Evolutionary conservation across 2,797 vertebrate genomes (phyloP).

Genomic region (Pachyuromys duprasi): DNA sequence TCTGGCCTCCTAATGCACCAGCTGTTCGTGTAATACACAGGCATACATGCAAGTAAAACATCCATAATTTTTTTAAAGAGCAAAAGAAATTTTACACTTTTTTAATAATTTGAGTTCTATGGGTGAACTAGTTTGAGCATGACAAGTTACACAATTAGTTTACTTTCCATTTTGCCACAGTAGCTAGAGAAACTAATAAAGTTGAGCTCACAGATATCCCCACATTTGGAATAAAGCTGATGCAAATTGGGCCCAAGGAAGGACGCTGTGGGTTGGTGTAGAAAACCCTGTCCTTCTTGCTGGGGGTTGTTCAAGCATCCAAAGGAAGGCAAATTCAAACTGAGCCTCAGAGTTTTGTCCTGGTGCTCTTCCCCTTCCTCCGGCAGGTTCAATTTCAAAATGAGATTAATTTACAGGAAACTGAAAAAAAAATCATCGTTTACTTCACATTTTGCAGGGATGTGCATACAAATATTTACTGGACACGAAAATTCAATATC

Average conservation of each 20-base stretch:
- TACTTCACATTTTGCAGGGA: conserved; percentile 57
- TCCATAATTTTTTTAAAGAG: not conserved
- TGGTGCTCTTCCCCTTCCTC: not conserved
- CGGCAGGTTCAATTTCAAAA: conserved; percentile 56
- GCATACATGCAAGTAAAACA: not conserved
- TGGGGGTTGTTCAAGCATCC: not conserved
- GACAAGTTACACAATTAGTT: conserved; percentile 36
- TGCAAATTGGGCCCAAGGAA: not conserved
- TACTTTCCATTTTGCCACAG: conserved; percentile 28
- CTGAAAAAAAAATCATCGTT: conserved; percentile 62
- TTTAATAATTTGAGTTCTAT: not conserved
- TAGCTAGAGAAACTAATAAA: conserved; percentile 50
- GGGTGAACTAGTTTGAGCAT: conserved; percentile 46
- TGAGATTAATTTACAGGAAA: conserved; percentile 54
- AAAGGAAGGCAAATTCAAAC: not conserved
- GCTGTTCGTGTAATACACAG: too few species aligned
- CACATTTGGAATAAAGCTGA: not conserved
- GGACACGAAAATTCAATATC: conserved; percentile 64
- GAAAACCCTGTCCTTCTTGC: not conserved
- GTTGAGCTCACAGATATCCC: conserved; percentile 7
- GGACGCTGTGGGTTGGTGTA: not conserved
- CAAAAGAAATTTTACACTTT: conserved; percentile 27
- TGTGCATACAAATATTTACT: conserved; percentile 75
- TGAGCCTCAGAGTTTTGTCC: not conserved
- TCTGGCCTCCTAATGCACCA: not conserved